phyloP scores from a whole-genome alignment of 2,113 vertebrate genomes.

The Muntiacus reevesi region DNA sequence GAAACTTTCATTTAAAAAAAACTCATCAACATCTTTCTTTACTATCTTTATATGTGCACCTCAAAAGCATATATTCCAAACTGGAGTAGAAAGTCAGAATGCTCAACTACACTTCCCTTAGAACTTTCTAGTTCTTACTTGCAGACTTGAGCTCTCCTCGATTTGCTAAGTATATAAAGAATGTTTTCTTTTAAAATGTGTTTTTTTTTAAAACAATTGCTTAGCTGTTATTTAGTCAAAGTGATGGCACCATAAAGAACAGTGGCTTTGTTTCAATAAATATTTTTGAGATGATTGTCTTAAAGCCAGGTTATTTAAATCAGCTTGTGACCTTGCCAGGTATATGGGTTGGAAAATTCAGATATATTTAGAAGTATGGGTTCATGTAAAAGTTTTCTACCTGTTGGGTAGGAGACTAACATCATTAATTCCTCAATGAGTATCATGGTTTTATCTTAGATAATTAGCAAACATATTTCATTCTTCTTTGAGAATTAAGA shows the following conservation, averaged over 20 bases:
- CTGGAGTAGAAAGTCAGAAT: conserved; percentile 15
- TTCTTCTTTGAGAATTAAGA: conserved; percentile 50
- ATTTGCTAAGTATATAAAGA: not conserved
- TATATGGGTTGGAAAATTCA: conserved; percentile 38
- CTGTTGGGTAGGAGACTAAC: not conserved
- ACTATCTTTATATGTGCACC: not conserved
- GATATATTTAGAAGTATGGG: not conserved
- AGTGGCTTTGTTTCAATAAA: conserved; percentile 43
- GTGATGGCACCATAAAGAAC: conserved; percentile 21
- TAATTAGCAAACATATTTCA: conserved; percentile 49
- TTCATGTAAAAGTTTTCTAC: conserved; percentile 36
- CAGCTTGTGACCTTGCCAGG: conserved; percentile 26
- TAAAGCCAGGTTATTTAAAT: conserved; percentile 39
- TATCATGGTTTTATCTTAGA: conserved; percentile 37
- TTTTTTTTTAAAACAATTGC: not conserved
- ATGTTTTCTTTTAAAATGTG: conserved; percentile 29
- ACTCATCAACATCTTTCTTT: conserved; percentile 41
- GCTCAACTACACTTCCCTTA: not conserved
- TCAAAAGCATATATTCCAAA: not conserved
- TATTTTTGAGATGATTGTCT: conserved; percentile 40
- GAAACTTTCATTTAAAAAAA: not conserved
- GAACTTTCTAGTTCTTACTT: not conserved
- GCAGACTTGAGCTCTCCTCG: conserved; percentile 39
- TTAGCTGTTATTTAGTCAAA: conserved; percentile 24
- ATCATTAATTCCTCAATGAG: conserved; percentile 5